A percentile compares a stretch with the other conserved stretches of the same genome.
These are phyloP conservation scores for Oryzias curvinotus DNA, from an alignment of 2,113 vertebrate genomes.

Conservation along the genomic window DNA sequence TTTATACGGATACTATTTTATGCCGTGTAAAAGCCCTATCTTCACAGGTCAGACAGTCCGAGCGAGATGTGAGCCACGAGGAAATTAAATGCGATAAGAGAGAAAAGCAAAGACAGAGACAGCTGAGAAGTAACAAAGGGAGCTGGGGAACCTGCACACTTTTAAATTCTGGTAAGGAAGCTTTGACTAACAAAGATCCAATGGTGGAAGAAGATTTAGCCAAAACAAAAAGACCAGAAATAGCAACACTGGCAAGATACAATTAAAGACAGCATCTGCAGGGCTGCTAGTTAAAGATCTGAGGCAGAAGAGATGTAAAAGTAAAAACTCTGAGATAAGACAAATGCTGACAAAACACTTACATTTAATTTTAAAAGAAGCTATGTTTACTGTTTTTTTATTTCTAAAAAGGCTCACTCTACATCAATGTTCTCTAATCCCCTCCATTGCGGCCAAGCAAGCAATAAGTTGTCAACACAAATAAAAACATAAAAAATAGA, in stretches of 20 bases:
- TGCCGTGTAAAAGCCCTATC: conserved; percentile 10
- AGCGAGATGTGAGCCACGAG: conserved; percentile 9
- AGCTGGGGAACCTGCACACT: conserved; percentile 27
- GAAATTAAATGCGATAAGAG: conserved; percentile 8
- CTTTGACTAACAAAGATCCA: conserved; percentile 33
- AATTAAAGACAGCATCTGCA: conserved; percentile 61
- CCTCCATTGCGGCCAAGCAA: too few species aligned
- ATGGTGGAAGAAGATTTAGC: conserved; percentile 39
- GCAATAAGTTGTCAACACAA: too few species aligned
- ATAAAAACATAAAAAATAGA: too few species aligned
- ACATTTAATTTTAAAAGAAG: conserved; percentile 4
- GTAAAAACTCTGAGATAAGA: conserved; percentile 10
- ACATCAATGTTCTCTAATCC: too few species aligned
- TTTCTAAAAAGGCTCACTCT: neutral
- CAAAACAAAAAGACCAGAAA: conserved; percentile 52
- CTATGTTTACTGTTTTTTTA: neutral
- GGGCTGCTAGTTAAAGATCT: conserved; percentile 33
- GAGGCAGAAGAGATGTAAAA: conserved; percentile 24
- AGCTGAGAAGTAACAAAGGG: conserved; percentile 14
- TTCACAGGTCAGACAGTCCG: conserved; percentile 11
- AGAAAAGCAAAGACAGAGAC: conserved; percentile 12
- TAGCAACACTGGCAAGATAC: conserved; percentile 63
- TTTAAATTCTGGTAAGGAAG: conserved; percentile 41
- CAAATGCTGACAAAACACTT: conserved; percentile 25
- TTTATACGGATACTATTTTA: conserved; percentile 25